A percentile compares a stretch with the other conserved stretches of the same genome.
These are phyloP conservation scores for Calameuta idolon DNA, from an alignment of 2,888 invertebrate species.

Conservation along the genomic window DNA sequence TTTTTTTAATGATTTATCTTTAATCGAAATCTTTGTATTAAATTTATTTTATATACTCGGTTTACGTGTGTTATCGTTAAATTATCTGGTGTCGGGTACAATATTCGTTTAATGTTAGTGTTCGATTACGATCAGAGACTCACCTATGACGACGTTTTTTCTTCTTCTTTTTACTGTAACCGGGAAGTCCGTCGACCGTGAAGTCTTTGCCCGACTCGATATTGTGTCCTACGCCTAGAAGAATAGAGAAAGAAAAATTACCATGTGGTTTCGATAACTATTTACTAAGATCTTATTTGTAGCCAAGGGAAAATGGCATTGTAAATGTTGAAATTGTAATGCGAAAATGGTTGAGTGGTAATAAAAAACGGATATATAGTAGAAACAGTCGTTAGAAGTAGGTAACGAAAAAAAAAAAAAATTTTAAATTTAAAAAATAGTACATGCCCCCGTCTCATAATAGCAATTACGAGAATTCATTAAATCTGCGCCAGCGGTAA, in stretches of 20 bases:
- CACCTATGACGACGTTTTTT: constrained; percentile 95
- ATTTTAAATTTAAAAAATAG: no score
- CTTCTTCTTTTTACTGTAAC: constrained; percentile 91
- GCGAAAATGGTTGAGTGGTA: constrained; percentile 1
- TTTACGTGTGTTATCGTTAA: background rate
- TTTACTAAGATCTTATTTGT: background rate
- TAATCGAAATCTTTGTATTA: no score
- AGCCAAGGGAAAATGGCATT: background rate
- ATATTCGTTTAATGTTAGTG: background rate
- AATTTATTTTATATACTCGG: background rate
- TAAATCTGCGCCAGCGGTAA: background rate
- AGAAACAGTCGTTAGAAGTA: background rate
- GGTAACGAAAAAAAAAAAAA: constrained; percentile 5
- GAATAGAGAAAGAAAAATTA: constrained; percentile 39
- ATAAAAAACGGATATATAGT: background rate
- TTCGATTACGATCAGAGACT: constrained; percentile 62
- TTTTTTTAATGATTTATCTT: no score
- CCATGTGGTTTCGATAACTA: background rate
- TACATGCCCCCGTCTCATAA: background rate
- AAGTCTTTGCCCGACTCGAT: constrained; percentile 86
- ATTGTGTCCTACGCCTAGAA: constrained; percentile 76
- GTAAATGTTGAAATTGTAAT: constrained; percentile 4
- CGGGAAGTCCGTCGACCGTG: constrained; percentile 83
- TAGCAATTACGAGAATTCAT: constrained; percentile 1
- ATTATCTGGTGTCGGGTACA: background rate